A percentile compares a stretch with the other conserved stretches of the same genome.
Conservation (phyloP, 1,140 invertebrate species). For the Philopotamus ludificatus region DNA sequence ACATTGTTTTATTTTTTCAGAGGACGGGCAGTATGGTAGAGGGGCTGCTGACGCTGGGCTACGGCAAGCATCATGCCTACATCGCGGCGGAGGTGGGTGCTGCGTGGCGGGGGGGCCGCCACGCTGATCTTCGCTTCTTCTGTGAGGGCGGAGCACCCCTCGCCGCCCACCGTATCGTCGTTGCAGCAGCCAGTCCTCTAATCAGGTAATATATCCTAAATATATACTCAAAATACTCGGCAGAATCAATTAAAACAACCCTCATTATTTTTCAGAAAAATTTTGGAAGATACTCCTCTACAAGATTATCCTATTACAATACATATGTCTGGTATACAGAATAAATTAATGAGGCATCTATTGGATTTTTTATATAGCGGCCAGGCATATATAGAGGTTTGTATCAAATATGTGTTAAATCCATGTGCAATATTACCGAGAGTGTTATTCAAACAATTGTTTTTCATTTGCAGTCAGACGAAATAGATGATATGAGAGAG, state of each 20-base stretch:
- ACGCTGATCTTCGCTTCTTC: slow-evolving; percentile 77
- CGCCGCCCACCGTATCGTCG: slow-evolving; percentile 75
- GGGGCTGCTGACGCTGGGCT: slow-evolving; percentile 78
- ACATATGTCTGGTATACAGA: slow-evolving; percentile 77
- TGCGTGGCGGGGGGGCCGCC: slow-evolving; percentile 78
- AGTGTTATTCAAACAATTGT: slow-evolving; percentile 12
- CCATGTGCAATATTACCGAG: neutral
- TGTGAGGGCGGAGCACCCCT: slow-evolving; percentile 75
- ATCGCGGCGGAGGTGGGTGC: slow-evolving; percentile 82
- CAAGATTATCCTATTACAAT: slow-evolving; percentile 71
- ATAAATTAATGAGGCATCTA: slow-evolving; percentile 72
- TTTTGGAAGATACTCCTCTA: slow-evolving; percentile 71
- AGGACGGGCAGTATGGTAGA: slow-evolving; percentile 53
- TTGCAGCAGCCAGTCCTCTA: slow-evolving; percentile 79
- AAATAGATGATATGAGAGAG: slow-evolving; percentile 77
- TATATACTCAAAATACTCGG: too few species aligned
- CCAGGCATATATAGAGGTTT: slow-evolving; percentile 76
- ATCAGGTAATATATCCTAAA: slow-evolving; percentile 56
- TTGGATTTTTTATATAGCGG: slow-evolving; percentile 82
- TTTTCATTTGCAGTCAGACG: slow-evolving; percentile 66
- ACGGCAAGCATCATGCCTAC: slow-evolving; percentile 86
- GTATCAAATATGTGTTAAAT: slow-evolving; percentile 42
- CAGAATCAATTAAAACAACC: neutral
- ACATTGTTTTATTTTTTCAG: neutral
- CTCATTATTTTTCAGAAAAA: slow-evolving; percentile 52